Percentiles rank a stretch among this genome's conserved stretches.
Conservation (phyloP, 2,797 vertebrate genomes). For the Poeciliopsis presidionis region DNA sequence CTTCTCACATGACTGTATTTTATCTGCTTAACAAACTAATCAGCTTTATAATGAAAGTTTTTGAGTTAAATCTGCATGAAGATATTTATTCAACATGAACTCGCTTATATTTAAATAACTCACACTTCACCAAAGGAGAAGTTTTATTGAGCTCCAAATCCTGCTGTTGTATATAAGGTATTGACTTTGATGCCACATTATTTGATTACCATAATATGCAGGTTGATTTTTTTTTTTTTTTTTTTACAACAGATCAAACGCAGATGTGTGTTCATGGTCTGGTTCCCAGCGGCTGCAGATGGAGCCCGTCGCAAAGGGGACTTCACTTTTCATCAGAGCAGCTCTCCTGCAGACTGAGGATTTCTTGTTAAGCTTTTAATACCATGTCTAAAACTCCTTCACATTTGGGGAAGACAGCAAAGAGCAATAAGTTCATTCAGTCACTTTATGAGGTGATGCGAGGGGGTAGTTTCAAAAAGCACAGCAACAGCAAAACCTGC, state of each 20-base stretch:
- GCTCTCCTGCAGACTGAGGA: constrained; percentile 55
- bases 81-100: constrained; percentile 1
- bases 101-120: constrained; percentile 3
- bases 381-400: constrained; percentile 46
- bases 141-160: constrained; percentile 7
- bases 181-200: constrained; percentile 63
- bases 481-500: neutral
- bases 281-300: constrained; percentile 30
- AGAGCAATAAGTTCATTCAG: constrained; percentile 21
- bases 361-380: constrained; percentile 80
- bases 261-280: constrained; percentile 4
- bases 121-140: neutral
- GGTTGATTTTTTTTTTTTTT: constrained; percentile 32
- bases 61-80: constrained; percentile 34
- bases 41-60: constrained; percentile 42
- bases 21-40: constrained; percentile 48
- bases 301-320: constrained; percentile 73
- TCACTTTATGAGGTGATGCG: neutral
- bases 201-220: constrained; percentile 56
- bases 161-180: constrained; percentile 12
- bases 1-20: constrained; percentile 32
- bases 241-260: constrained; percentile 64
- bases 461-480: neutral
- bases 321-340: constrained; percentile 69
- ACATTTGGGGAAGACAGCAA: constrained; percentile 8